A percentile compares a stretch with the other conserved stretches of the same genome.
Evolutionary conservation across 2,113 vertebrate genomes (phyloP).

Genomic region (Dasyurus viverrinus): DNA sequence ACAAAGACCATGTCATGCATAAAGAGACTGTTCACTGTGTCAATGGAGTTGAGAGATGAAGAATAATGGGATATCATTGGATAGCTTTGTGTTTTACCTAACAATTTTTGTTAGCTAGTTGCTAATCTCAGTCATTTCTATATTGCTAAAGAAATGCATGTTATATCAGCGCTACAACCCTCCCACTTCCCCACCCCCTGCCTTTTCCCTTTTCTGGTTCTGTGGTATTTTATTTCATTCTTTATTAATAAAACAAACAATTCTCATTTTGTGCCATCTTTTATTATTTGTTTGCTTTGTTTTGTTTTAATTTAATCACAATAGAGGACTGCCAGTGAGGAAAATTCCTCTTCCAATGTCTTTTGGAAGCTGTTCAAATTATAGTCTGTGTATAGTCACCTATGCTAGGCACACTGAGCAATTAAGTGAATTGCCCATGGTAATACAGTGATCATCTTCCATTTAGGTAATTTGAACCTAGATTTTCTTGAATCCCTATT

Average conservation of each 20-base stretch:
- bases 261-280: neutral
- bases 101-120: neutral
- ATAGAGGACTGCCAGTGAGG: neutral
- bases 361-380: neutral
- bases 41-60: neutral
- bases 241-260: neutral
- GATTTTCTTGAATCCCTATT: neutral
- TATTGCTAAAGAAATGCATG: neutral
- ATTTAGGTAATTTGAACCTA: neutral
- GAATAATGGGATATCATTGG: neutral
- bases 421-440: neutral
- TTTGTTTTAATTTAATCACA: neutral
- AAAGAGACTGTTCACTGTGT: neutral
- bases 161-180: neutral
- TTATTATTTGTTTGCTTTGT: neutral
- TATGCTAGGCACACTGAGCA: neutral
- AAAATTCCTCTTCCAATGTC: neutral
- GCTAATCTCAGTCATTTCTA: neutral
- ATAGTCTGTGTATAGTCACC: neutral
- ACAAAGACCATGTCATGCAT: neutral
- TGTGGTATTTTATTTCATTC: neutral
- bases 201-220: neutral
- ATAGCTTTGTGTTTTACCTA: neutral
- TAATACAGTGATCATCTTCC: neutral
- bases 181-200: too few relatives aligned